A percentile compares a stretch with the other conserved stretches of the same genome.
Conservation (phyloP, 2,888 invertebrate genomes). For the Laothoe populi region DNA sequence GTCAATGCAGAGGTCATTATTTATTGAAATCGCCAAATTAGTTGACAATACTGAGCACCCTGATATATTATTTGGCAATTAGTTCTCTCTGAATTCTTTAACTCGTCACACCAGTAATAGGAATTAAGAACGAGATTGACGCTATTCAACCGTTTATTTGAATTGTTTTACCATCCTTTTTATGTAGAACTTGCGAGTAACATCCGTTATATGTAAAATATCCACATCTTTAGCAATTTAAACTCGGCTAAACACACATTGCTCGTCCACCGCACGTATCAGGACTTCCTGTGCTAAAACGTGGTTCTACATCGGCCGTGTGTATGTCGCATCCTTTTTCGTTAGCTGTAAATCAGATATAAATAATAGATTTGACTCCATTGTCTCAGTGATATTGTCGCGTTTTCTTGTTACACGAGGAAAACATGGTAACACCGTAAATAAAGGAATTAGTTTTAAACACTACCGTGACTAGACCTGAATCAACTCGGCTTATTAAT, state of each 20-base stretch:
- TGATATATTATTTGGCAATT: no score
- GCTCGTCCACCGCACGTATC: neutral
- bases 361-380: neutral
- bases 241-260: constrained; percentile 21
- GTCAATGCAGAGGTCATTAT: no score
- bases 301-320: constrained; percentile 9
- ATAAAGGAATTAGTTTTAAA: no score
- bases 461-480: no score
- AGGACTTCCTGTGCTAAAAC: constrained; percentile 21
- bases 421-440: no score
- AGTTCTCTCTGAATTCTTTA: no score
- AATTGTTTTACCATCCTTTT: neutral
- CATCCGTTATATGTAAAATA: constrained; percentile 17
- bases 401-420: neutral
- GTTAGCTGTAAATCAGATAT: constrained; percentile 1
- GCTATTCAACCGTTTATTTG: no score
- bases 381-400: neutral
- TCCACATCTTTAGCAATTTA: constrained; percentile 20
- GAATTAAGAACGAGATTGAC: no score
- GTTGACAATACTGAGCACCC: no score
- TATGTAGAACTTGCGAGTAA: neutral
- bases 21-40: no score
- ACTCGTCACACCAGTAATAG: no score
- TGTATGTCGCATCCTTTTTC: constrained; percentile 5
- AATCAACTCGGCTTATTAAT: no score